Evolutionary conservation across 2,113 vertebrate species (phyloP).

Genomic region (Sula dactylatra): DNA sequence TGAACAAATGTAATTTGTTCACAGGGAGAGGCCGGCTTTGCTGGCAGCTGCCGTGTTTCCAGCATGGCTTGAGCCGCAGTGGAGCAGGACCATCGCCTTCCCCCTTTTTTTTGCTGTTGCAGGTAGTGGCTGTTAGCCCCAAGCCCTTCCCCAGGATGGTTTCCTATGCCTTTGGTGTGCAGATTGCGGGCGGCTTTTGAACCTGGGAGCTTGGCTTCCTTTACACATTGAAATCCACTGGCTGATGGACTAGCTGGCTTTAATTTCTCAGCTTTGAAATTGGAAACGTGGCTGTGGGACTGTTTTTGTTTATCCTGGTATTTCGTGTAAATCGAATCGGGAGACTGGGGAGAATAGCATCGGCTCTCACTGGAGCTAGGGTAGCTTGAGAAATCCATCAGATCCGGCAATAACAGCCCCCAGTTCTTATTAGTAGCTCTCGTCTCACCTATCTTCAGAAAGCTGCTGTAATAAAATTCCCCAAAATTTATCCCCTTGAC

Average conservation of each 20-base stretch:
- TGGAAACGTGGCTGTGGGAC: background rate
- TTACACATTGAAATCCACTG: accelerated
- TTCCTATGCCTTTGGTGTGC: background rate
- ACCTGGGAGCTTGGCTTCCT: background rate
- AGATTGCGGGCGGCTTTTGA: background rate
- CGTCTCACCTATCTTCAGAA: background rate
- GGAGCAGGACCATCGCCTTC: background rate
- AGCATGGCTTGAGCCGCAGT: background rate
- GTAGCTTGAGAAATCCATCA: background rate
- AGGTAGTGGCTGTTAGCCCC: background rate
- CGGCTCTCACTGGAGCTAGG: background rate
- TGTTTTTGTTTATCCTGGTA: background rate
- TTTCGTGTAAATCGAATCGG: accelerated
- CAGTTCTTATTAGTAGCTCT: background rate
- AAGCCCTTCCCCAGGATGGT: background rate
- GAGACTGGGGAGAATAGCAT: background rate
- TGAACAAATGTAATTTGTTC: background rate
- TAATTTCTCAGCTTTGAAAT: background rate
- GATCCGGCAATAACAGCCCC: background rate
- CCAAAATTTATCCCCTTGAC: background rate
- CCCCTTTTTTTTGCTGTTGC: background rate
- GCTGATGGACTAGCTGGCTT: background rate
- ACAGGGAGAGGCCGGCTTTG: background rate
- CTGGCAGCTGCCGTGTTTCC: background rate
- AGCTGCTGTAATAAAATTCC: background rate